Evolutionary conservation across 2,797 vertebrate species (phyloP).

Genomic region (Agapornis canus): DNA sequence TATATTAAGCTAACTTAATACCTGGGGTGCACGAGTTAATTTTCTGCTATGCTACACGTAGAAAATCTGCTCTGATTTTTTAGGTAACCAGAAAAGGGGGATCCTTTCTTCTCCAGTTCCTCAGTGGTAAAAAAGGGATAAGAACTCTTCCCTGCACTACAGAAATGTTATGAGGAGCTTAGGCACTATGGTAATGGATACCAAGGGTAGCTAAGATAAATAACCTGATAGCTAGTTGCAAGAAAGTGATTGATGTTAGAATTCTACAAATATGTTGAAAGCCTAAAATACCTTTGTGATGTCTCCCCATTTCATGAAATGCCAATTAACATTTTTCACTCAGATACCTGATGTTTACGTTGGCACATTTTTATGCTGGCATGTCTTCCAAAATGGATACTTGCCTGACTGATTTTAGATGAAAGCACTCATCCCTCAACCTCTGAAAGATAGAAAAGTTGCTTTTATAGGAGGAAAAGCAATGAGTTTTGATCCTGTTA

Average conservation of each 20-base stretch:
- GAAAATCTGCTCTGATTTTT: not conserved
- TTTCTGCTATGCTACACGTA: not conserved
- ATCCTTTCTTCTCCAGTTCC: not conserved
- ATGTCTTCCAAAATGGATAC: constrained; percentile 41
- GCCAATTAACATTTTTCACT: constrained; percentile 72
- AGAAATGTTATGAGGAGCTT: constrained; percentile 18
- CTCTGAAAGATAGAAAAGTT: constrained; percentile 49
- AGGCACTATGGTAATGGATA: constrained; percentile 49
- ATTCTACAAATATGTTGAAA: constrained; percentile 63
- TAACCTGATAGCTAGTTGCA: constrained; percentile 43
- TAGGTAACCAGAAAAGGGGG: not conserved
- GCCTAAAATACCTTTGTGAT: constrained; percentile 48
- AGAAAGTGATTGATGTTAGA: constrained; percentile 41
- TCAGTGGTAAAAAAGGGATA: not conserved
- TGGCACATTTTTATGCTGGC: constrained; percentile 41
- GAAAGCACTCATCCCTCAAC: constrained; percentile 26
- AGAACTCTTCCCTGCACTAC: not conserved
- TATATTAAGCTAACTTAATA: not conserved
- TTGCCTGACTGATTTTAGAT: constrained; percentile 49
- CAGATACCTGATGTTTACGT: constrained; percentile 69
- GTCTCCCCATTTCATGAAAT: constrained; percentile 54
- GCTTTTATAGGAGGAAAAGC: constrained; percentile 40
- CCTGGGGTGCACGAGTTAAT: not conserved
- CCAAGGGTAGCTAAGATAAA: constrained; percentile 60
- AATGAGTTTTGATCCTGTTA: constrained; percentile 25